These are phyloP conservation scores for Pilophorus perplexus DNA, from an alignment of 2,888 invertebrate genomes.

Conservation along the genomic window DNA sequence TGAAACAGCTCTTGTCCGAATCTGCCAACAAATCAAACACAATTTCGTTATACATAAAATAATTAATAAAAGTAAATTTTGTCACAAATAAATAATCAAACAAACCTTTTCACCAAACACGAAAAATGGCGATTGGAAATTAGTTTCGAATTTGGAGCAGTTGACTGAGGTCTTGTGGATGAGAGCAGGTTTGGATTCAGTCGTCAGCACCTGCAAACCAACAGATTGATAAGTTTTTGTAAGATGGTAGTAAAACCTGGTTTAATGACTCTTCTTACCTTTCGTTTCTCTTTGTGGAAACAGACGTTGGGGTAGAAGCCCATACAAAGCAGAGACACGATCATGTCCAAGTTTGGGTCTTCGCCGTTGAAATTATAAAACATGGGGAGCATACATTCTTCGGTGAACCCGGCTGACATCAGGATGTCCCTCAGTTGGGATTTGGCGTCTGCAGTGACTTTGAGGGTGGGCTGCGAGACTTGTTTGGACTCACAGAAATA, in stretches of 20 bases:
- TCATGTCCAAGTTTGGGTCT: constrained; percentile 76
- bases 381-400: constrained; percentile 74
- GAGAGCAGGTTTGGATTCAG: constrained; percentile 90
- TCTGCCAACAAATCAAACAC: constrained; percentile 54
- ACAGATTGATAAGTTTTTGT: not conserved
- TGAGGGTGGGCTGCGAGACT: constrained; percentile 81
- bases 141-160: constrained; percentile 76
- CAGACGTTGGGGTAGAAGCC: constrained; percentile 97
- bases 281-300: constrained; percentile 90
- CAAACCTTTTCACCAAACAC: constrained; percentile 92
- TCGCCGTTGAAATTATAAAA: constrained; percentile 72
- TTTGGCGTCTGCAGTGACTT: constrained; percentile 90
- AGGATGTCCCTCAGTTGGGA: constrained; percentile 67
- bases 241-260: not conserved
- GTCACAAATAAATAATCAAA: not conserved
- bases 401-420: constrained; percentile 80
- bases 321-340: constrained; percentile 80
- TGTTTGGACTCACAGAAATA: constrained; percentile 90
- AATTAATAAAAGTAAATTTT: too few relatives aligned
- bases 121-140: constrained; percentile 91
- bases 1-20: constrained; percentile 89
- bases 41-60: not conserved
- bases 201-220: constrained; percentile 75
- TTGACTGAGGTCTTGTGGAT: constrained; percentile 97
- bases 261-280: constrained; percentile 59